These are phyloP conservation scores for Agelas oroides DNA, from an alignment of 37 sponge, comb jelly and placozoan genomes.

Conservation along the genomic window DNA sequence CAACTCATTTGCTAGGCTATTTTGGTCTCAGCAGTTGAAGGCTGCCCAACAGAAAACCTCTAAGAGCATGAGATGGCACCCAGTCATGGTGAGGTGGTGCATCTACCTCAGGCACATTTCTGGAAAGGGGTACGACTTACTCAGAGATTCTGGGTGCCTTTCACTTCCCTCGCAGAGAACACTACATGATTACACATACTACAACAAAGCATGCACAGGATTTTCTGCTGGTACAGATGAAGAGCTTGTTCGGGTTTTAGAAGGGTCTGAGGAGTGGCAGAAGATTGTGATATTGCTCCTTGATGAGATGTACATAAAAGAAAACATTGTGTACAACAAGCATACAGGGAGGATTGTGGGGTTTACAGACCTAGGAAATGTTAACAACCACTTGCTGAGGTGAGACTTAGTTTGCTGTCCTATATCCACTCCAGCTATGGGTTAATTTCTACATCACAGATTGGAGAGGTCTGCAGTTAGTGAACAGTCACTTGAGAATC, in stretches of 20 bases:
- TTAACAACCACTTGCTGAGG: neutral
- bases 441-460: no score
- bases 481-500: neutral
- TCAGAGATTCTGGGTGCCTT: neutral
- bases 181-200: conserved; percentile 4
- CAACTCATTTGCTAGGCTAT: neutral
- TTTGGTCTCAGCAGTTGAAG: conserved; percentile 28
- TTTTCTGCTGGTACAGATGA: conserved; percentile 13
- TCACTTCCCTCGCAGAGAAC: conserved; percentile 17
- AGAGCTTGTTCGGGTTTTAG: neutral
- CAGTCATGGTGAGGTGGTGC: no score
- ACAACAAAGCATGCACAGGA: conserved; percentile 9
- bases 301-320: no score
- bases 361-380: conserved; percentile 14
- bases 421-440: no score
- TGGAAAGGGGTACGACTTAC: neutral
- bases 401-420: no score
- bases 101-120: no score
- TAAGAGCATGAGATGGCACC: no score
- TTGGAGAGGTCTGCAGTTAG: conserved; percentile 1
- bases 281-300: neutral
- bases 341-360: no score
- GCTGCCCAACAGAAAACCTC: no score
- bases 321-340: no score
- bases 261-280: neutral